Base-by-base conservation (phyloP, 2,888 invertebrate genomes). In the Nephrotoma guestfalica region DNA sequence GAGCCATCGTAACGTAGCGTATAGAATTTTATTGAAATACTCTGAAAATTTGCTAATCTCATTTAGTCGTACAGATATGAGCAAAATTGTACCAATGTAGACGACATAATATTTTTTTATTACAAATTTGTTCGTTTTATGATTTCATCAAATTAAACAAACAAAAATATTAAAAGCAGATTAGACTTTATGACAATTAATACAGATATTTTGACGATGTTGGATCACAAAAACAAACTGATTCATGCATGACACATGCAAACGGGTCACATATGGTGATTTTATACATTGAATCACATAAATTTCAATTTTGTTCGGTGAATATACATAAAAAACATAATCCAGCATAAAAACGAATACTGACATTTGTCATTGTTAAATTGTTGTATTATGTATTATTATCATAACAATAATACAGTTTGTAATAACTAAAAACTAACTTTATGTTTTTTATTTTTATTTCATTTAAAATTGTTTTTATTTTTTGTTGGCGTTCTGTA, bases 211-310 rank as follows among this genome's bases (percentile, higher is more conserved):
- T 13, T 9, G 45, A 45, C 45, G 43, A 43, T 43, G 43, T 43
- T 43, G 43, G 43, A 43, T 11, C 30, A 47, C 51, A 57, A 83
- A 83, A 40, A 41, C 13, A 40, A 41, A 83, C 41, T 83, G 83
- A 83, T 83, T 83, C 83, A 83, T 41, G 83, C 83, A 83, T 83
- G 83, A 83, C 40, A 83, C 40, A 41, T 83, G 41, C 83, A 83
- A 30, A 83, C 83, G 83, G 83, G 83, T 83, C 83, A 83, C 83
- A 83, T 83, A 83, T 83, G 83, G 83, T 83, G 83, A 83, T 83
- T 41, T 83, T 41, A 40, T 41, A 41, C 41, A 0, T 41, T 41
- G 2, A 84, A n/a, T 84, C 41, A 84, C 41, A 84, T 84, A 84
- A 84, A 84, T 84, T 84, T 41, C 84, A 41, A 83, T 83, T 83